Evolutionary conservation across 2,888 invertebrate genomes (phyloP), one percentile per base, ranked within the genome.

Genomic region (Chloromyia formosa): DNA sequence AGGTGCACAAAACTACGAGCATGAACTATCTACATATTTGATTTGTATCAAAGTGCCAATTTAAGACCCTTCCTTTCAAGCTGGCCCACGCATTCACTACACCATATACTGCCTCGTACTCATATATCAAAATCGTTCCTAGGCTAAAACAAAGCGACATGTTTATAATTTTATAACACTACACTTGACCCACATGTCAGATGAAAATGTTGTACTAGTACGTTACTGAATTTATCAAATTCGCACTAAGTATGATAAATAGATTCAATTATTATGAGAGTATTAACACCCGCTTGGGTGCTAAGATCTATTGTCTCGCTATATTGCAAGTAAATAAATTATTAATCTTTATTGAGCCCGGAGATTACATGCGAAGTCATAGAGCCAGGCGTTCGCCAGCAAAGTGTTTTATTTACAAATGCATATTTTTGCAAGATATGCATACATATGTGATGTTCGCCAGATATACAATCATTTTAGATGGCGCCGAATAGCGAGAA

Each of bases 111-210:
- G 27, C 7, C 3, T 35, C 27, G 49, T 49, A 42, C 5, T 12
- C 42, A 42, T 42, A 49, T 49, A 49, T 49, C 49, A 49, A 49
- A 49, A 49, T 49, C 49, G 49, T n/a, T 49, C 49, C 14, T 35
- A 12, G 16, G 49, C 49, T 49, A 49, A n/a, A 49, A 49, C 16
- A 49, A 49, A 49, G 16, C 49, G 16, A 49, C 16, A 49, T 7
- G 7, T 35, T 35, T n/a, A n/a, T n/a, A n/a, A n/a, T n/a, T n/a
- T n/a, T n/a, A n/a, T n/a, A 35, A 16, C 16, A 20, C 56, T 66
- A 66, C 66, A 20, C 66, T 66, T 66, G 66, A 66, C 66, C 66
- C 14, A 66, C 49, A 66, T 66, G 66, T 66, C 66, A 45, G 49
- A 66, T 35, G 20, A 12, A 22, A 45, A n/a, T n/a, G n/a, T n/a